Evolutionary conservation across 2,888 invertebrate species (phyloP), one percentile per base, ranked within the genome.

Genomic region (Sialis fuliginosa): DNA sequence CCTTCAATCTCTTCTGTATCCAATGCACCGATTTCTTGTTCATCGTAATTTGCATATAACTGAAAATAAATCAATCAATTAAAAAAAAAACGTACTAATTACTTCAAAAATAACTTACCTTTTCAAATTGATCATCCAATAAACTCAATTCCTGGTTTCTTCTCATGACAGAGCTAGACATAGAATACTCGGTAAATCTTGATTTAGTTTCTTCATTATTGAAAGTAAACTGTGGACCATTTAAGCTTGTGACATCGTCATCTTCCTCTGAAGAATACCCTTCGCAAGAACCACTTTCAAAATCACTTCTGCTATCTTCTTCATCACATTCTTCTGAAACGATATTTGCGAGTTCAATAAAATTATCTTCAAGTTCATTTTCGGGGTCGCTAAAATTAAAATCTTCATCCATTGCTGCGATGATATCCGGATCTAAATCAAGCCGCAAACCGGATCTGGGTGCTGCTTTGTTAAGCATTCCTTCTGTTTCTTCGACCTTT

Each of bases 381-480:
- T 84, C 77, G 0, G 87, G 86, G 62, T 90, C 76, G 1, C 81
- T 77, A 58, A 72, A 89, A 60, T 92, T 79, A 62, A 89, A 93
- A 64, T 93, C 93, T 51, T 91, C 91, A 60, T 95, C 95, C 64
- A 96, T 69, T 0, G 90, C 92, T 5, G 90, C 93, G 1, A 92
- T 80, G 33, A 96, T 72, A 57, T 96, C 96, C 0, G 93, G 90
- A 62, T 96, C 96, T 65, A 90, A 68, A 60, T 92, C 76, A 39
- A 84, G 65, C 45, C 79, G 72, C 2, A 72, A 70, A 1, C 78
- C 74, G 49, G 59, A 30, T 8, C 32, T 39, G 4, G 85, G 78
- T 3, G 83, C 85, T 47, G 81, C 91, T 68, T 79, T 86, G 58
- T 87, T 88, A 5, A 91, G 65, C 49, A 91, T 62, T 6, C 90